Conservation (phyloP, 2,113 vertebrate species). For the Gadus chalcogrammus region DNA sequence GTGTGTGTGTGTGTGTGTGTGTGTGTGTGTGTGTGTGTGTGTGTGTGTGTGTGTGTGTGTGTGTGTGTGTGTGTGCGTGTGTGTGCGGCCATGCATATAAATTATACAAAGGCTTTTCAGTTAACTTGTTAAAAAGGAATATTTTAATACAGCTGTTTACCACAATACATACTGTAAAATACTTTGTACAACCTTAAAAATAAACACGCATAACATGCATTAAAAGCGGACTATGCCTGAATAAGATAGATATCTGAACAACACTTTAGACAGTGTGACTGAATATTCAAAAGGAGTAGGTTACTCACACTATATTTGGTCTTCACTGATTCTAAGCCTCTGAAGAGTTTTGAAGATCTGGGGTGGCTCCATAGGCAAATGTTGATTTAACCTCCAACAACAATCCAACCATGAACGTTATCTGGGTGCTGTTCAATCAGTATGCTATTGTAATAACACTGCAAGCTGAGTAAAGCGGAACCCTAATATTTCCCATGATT, state of each 20-base stretch:
- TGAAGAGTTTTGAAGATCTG: neutral
- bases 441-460: no score
- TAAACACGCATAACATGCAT: slow-evolving; percentile 51
- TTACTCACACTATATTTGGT: slow-evolving; percentile 19
- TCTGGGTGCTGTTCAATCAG: no score
- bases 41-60: no score
- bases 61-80: no score
- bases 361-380: no score
- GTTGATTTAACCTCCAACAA: no score
- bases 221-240: slow-evolving; percentile 24
- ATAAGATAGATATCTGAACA: slow-evolving; percentile 35
- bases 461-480: no score
- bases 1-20: no score
- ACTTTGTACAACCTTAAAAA: slow-evolving; percentile 42
- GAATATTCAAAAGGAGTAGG: neutral
- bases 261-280: slow-evolving; percentile 25
- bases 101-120: neutral
- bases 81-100: no score
- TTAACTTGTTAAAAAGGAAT: slow-evolving; percentile 55
- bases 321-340: slow-evolving; percentile 19
- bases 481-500: no score
- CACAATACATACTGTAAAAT: slow-evolving; percentile 62
- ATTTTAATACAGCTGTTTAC: slow-evolving; percentile 60
- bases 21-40: no score
- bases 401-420: no score